Evolutionary conservation across 2,888 invertebrate genomes (phyloP), one percentile per base, ranked within the genome.

Genomic region (Cephus pygmeus): DNA sequence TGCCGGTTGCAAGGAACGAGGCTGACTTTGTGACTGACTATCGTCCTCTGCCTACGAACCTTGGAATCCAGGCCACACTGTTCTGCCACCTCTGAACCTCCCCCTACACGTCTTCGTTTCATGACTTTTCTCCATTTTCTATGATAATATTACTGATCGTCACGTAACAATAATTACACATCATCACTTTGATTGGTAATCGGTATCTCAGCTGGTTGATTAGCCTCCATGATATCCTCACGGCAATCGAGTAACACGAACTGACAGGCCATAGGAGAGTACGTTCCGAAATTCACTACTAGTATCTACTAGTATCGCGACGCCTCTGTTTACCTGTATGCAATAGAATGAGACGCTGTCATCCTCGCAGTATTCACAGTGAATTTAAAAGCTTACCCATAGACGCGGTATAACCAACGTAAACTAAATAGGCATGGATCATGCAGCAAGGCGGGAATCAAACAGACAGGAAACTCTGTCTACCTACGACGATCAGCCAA

Each of bases 1-100:
- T 86, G 83, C 83, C 75, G 84, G 86, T 86, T 86, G 84, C 85
- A 80, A 85, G 81, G 78, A 81, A 86, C 86, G 81, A 83, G 83
- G 85, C 81, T 83, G 86, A 82, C 79, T 81, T 12, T 79, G 80
- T 80, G 81, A 69, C 40, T 36, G 31, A 56, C 69, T 69, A 31
- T 36, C 40, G 82, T 77, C 76, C 79, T 80, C 76, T 79, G 77
- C 76, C 77, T 79, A 78, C 81, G 76, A 75, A 81, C 78, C 36
- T n/a, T 76, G 85, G 87, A 82, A 86, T 86, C 87, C 84, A 87
- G 85, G 84, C 82, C 85, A 85, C 81, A 75, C 33, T 73, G 77
- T 82, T 76, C 78, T 78, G 77, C 77, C 78, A 56, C 79, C 79
- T 76, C 73, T 73, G 71, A 34, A 15, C 71, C 71, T 31, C 71